phyloP scores from a whole-genome alignment of 2,113 vertebrate genomes.

The Nycticorax nycticorax region DNA sequence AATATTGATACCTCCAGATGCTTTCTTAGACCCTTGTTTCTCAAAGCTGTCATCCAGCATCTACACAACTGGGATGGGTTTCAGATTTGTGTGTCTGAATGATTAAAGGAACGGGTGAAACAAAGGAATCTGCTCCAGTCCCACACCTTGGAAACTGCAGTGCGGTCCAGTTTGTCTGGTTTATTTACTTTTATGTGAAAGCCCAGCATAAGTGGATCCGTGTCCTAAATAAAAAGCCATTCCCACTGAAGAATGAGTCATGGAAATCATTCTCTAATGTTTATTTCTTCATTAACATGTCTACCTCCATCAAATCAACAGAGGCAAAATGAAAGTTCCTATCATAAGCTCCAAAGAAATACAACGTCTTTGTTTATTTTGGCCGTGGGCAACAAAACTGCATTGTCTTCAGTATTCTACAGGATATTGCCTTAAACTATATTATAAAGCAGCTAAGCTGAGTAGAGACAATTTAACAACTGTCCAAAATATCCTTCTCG shows the following conservation, averaged over 20 bases:
- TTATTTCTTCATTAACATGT: neutral
- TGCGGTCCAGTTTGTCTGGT: accelerated
- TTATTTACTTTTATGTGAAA: neutral
- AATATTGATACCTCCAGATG: too few relatives aligned
- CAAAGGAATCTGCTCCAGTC: neutral
- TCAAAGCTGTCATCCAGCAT: neutral
- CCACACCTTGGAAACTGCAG: neutral
- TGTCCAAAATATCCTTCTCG: neutral
- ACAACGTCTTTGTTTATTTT: neutral
- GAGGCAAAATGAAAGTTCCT: neutral
- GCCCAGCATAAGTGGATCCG: neutral
- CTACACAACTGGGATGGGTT: neutral
- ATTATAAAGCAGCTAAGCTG: neutral
- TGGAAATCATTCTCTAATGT: neutral
- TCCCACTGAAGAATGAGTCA: neutral
- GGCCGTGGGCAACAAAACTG: neutral
- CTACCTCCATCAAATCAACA: neutral
- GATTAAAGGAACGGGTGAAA: neutral
- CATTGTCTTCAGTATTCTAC: neutral
- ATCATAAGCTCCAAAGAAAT: neutral
- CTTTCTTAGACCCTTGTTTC: neutral
- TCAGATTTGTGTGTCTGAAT: neutral
- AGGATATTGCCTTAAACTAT: neutral
- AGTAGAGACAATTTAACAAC: neutral
- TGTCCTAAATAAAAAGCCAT: neutral